Percentiles rank a stretch among this genome's conserved stretches.
These are phyloP conservation scores for Eremophila alpestris DNA, from an alignment of 2,797 vertebrate genomes.

Conservation along the genomic window DNA sequence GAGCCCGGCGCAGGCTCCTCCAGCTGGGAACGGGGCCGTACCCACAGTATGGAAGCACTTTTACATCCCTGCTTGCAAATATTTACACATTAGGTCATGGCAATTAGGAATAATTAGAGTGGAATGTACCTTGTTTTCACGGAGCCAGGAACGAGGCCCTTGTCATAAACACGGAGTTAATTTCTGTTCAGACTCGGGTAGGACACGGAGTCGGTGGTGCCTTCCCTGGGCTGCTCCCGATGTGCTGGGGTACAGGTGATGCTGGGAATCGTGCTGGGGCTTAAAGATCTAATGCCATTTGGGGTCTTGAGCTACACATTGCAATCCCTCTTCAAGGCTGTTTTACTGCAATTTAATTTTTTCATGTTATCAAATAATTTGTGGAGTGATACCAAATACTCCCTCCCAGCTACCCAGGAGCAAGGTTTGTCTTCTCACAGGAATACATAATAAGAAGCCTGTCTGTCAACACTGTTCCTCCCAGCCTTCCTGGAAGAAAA, in stretches of 20 bases:
- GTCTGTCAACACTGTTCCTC: neutral
- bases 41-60: constrained; percentile 57
- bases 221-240: neutral
- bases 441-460: neutral
- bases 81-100: constrained; percentile 58
- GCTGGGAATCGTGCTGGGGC: neutral
- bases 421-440: neutral
- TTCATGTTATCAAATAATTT: neutral
- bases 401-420: neutral
- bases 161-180: neutral
- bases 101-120: constrained; percentile 60
- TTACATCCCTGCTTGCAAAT: constrained; percentile 21
- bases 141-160: neutral
- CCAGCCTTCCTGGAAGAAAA: neutral
- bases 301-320: neutral
- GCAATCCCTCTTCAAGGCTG: neutral
- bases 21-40: neutral
- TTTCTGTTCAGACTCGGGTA: neutral
- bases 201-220: neutral
- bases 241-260: neutral
- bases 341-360: neutral
- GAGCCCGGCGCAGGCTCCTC: neutral
- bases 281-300: neutral
- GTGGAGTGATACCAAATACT: neutral
- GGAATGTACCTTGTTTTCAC: constrained; percentile 55